Percentiles rank a stretch among this genome's conserved stretches.
phyloP scores from a whole-genome alignment of 2,113 vertebrate genomes.

The Calypte anna region DNA sequence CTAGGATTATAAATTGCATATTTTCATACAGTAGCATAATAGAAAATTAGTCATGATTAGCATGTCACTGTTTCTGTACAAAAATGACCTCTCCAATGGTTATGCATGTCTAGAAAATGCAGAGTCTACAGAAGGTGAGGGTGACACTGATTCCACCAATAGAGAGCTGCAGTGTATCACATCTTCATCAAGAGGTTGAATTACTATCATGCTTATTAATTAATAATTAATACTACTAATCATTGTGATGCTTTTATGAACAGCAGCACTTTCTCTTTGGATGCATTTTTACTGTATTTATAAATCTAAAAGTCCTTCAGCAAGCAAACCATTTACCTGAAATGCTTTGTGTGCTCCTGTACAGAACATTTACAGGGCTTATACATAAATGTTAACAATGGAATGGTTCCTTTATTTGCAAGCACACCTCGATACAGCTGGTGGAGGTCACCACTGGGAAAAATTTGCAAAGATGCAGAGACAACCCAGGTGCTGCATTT shows the following conservation, averaged over 20 bases:
- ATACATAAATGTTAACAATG: neutral
- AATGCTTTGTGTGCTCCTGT: neutral
- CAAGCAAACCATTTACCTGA: neutral
- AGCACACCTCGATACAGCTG: neutral
- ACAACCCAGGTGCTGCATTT: neutral
- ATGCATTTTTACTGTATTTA: neutral
- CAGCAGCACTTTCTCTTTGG: neutral
- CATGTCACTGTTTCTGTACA: neutral
- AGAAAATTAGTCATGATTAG: neutral
- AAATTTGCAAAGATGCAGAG: neutral
- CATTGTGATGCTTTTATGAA: neutral
- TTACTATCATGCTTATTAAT: neutral
- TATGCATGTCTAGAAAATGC: neutral
- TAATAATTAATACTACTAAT: neutral
- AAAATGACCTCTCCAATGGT: neutral
- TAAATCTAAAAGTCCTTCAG: neutral
- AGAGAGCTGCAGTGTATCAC: neutral
- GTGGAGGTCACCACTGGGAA: neutral
- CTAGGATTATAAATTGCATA: neutral
- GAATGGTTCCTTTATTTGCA: neutral
- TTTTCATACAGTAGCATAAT: neutral
- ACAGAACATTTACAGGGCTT: neutral
- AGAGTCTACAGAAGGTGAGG: neutral
- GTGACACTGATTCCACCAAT: neutral
- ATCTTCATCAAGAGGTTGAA: neutral